Evolutionary conservation across 2,113 vertebrate species (phyloP).

Genomic region (Sprattus sprattus): DNA sequence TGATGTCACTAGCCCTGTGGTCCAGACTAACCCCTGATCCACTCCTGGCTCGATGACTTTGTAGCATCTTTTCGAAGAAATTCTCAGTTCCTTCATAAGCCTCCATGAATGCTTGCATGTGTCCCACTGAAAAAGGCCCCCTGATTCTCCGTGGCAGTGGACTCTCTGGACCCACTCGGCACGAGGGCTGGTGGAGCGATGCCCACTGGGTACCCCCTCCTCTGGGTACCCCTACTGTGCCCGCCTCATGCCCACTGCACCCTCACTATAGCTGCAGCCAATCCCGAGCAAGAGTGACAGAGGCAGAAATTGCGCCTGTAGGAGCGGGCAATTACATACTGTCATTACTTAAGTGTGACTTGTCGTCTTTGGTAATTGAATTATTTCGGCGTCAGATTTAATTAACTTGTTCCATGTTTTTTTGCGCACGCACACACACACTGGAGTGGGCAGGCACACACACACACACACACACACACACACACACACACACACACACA

Average conservation of each 20-base stretch:
- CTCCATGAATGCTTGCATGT: neutral
- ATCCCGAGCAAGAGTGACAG: neutral
- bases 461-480: too few relatives aligned
- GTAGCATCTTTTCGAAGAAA: neutral
- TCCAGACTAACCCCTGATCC: neutral
- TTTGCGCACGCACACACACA: neutral
- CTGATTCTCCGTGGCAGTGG: neutral
- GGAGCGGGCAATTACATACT: constrained; percentile 30
- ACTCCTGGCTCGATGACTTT: neutral
- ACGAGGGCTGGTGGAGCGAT: neutral
- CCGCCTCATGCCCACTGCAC: neutral
- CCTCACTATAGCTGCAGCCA: neutral
- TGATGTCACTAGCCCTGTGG: neutral
- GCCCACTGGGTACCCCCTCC: too few relatives aligned
- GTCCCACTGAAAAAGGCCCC: neutral
- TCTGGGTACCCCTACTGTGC: too few relatives aligned
- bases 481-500: too few relatives aligned
- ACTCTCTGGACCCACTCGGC: neutral
- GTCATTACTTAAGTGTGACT: constrained; percentile 32
- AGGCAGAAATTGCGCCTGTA: constrained; percentile 25
- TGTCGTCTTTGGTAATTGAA: constrained; percentile 34
- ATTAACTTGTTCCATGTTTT: constrained; percentile 34
- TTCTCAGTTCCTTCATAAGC: neutral
- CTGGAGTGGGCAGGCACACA: neutral
- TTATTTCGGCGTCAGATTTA: constrained; percentile 29